Evolutionary conservation across 2,797 vertebrate species (phyloP).

Genomic region (Crocidura indochinensis): DNA sequence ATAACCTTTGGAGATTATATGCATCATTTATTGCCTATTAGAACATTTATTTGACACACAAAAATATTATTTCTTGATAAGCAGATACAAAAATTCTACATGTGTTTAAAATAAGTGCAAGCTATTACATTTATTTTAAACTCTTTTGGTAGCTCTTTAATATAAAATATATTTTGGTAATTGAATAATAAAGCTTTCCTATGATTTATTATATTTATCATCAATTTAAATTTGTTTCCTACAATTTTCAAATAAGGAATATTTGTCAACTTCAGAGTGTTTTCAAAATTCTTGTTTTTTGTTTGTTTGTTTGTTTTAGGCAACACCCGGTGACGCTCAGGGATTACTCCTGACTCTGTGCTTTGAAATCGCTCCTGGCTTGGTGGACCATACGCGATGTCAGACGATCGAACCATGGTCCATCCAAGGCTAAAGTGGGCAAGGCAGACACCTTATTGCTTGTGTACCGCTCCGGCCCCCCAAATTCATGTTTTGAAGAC

Average conservation of each 20-base stretch:
- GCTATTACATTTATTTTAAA: background rate
- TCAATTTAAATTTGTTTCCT: background rate
- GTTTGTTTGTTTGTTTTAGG: no score
- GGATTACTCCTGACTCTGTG: no score
- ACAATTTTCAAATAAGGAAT: conserved; percentile 20
- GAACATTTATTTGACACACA: background rate
- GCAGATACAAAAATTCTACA: conserved; percentile 24
- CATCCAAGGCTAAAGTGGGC: no score
- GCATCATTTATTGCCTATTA: conserved; percentile 25
- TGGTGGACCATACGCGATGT: no score
- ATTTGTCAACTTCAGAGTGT: conserved; percentile 18
- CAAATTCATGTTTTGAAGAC: background rate
- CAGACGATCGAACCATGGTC: no score
- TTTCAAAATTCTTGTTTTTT: background rate
- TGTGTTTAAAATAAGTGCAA: no score
- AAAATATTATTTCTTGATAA: conserved; percentile 45
- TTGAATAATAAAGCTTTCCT: conserved; percentile 44
- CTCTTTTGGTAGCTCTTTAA: conserved; percentile 34
- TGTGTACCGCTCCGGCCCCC: no score
- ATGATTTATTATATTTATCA: background rate
- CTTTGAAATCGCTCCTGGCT: no score
- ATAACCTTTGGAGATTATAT: background rate
- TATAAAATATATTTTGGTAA: conserved; percentile 16
- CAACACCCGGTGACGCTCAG: no score
- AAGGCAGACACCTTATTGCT: no score